Percentiles rank a stretch among this genome's conserved stretches.
These are phyloP conservation scores for Antechinus stuartii DNA, from an alignment of 2,113 vertebrate genomes.

Conservation along the genomic window DNA sequence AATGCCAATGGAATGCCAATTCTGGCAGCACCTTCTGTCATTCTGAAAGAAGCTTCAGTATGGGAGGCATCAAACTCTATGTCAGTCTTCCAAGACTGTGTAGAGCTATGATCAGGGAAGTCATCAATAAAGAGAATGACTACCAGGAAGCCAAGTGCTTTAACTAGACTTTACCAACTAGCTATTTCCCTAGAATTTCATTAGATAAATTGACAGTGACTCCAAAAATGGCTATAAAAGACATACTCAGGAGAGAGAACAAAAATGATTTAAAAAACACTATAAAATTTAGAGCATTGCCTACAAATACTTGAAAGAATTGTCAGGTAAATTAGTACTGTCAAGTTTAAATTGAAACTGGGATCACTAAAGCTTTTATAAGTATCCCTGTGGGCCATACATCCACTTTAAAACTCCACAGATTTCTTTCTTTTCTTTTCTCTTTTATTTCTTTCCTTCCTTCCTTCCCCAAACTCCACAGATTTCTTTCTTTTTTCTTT, in stretches of 20 bases:
- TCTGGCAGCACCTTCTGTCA: neutral
- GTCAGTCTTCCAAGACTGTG: neutral
- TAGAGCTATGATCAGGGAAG: neutral
- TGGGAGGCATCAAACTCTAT: neutral
- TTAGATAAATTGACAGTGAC: neutral
- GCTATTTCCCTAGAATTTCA: neutral
- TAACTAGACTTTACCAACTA: neutral
- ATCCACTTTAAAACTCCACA: neutral
- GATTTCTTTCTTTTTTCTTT: no score
- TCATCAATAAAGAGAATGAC: neutral
- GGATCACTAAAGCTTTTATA: neutral
- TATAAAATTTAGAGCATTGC: neutral
- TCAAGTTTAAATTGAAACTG: neutral
- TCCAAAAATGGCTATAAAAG: neutral
- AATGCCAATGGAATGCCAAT: neutral
- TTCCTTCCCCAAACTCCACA: neutral
- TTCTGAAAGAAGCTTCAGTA: neutral
- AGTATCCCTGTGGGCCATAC: neutral
- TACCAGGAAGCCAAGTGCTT: neutral
- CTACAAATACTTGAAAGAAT: neutral
- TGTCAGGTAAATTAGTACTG: neutral
- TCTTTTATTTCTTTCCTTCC: neutral
- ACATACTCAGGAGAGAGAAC: neutral
- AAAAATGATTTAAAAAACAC: neutral
- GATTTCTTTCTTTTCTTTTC: neutral